Evolutionary conservation across 2,113 vertebrate genomes (phyloP).

Genomic region (Spermophilus dauricus): DNA sequence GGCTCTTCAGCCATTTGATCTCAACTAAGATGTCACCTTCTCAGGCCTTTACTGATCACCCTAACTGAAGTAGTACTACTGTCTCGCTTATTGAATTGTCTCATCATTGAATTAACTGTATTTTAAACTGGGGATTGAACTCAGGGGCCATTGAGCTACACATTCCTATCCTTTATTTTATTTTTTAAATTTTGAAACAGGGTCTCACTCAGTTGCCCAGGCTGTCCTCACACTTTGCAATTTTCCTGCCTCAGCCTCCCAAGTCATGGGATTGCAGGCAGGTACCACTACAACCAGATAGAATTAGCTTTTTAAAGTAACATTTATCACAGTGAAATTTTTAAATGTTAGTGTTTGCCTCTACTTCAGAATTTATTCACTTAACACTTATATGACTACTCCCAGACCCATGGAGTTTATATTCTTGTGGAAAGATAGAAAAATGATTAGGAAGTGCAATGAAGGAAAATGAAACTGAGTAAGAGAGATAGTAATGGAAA

Average conservation of each 20-base stretch:
- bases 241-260: no score
- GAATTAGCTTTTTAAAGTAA: slow-evolving; percentile 9
- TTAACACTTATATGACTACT: slow-evolving; percentile 26
- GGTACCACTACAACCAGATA: no score
- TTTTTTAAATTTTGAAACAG: no score
- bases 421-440: not conserved
- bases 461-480: slow-evolving; percentile 25
- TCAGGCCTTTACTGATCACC: not conserved
- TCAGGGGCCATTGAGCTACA: no score
- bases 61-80: not conserved
- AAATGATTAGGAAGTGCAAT: slow-evolving; percentile 24
- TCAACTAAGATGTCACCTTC: not conserved
- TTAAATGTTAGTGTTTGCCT: not conserved
- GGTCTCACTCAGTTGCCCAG: no score
- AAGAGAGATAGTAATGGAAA: not conserved
- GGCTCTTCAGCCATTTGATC: not conserved
- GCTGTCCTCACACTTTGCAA: no score
- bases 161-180: no score
- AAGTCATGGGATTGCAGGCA: no score
- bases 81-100: not conserved
- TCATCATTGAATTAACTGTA: not conserved
- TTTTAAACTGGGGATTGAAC: not conserved
- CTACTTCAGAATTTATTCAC: slow-evolving; percentile 12
- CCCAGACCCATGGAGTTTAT: not conserved
- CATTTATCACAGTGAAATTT: slow-evolving; percentile 6